Conservation (phyloP, 2,797 vertebrate species). For the Microcaecilia unicolor region DNA sequence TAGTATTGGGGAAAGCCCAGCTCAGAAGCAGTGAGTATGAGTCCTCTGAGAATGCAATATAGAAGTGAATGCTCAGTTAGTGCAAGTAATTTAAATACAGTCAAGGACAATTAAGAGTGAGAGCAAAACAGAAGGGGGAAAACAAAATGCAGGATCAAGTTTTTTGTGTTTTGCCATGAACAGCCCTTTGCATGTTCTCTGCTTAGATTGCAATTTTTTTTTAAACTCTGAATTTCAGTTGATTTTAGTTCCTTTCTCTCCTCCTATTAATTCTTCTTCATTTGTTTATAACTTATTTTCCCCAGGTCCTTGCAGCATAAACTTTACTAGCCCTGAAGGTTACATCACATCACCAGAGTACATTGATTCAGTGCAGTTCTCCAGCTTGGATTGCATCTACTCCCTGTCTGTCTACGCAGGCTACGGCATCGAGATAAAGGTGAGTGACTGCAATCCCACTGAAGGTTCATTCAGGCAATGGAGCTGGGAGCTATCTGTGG, state of each 20-base stretch:
- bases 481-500: too few relatives aligned
- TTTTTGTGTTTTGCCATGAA: too few relatives aligned
- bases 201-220: too few relatives aligned
- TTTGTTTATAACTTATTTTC: constrained; percentile 10
- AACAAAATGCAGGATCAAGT: not conserved
- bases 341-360: constrained; percentile 67
- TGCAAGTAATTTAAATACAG: not conserved
- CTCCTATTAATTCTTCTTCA: constrained; percentile 6
- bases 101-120: not conserved
- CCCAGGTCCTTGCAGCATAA: constrained; percentile 71
- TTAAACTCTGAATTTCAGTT: too few relatives aligned
- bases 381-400: constrained; percentile 74
- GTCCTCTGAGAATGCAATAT: too few relatives aligned
- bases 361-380: constrained; percentile 39
- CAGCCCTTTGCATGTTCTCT: too few relatives aligned
- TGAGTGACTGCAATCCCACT: too few relatives aligned
- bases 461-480: too few relatives aligned
- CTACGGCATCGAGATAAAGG: constrained; percentile 90
- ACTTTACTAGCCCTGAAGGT: constrained; percentile 78
- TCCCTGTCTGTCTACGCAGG: constrained; percentile 77
- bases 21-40: too few relatives aligned
- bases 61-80: not conserved
- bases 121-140: too few relatives aligned
- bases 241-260: constrained; percentile 24
- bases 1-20: too few relatives aligned